phyloP scores from a whole-genome alignment of 2,113 vertebrate genomes.

The Ochotona curzoniae region DNA sequence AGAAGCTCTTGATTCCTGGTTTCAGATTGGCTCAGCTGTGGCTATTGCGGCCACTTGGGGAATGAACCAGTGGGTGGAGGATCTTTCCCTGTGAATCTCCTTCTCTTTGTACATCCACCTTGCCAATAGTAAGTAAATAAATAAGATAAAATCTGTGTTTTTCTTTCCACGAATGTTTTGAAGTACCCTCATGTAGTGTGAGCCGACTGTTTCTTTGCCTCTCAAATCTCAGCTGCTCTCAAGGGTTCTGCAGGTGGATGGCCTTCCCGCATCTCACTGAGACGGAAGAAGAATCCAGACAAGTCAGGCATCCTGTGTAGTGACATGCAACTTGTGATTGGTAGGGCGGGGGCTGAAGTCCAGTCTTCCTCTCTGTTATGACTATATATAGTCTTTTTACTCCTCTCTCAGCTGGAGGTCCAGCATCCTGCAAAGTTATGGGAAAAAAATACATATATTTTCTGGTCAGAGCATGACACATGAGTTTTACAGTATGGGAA shows the following conservation, averaged over 20 bases:
- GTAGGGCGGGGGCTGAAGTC: neutral
- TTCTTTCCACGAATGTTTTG: too few species aligned
- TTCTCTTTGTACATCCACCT: too few species aligned
- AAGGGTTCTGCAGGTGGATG: neutral
- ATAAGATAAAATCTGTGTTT: too few species aligned
- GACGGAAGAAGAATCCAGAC: neutral
- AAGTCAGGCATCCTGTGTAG: neutral
- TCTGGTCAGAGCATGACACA: too few species aligned
- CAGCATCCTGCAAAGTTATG: neutral
- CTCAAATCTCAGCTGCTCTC: neutral
- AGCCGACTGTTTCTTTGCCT: neutral
- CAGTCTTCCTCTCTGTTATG: neutral
- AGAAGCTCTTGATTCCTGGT: too few species aligned
- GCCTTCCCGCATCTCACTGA: neutral
- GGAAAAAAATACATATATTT: too few species aligned
- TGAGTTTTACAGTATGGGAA: neutral
- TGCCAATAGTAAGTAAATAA: too few species aligned
- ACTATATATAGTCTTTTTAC: neutral
- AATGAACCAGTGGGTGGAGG: too few species aligned
- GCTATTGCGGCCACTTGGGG: too few species aligned
- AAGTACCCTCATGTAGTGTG: too few species aligned
- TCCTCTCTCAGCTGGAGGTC: neutral
- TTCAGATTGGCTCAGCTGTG: too few species aligned
- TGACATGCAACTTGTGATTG: neutral
- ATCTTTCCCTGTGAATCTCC: too few species aligned